Conservation (phyloP, 2,113 vertebrate species). For the Toxostoma redivivum region DNA sequence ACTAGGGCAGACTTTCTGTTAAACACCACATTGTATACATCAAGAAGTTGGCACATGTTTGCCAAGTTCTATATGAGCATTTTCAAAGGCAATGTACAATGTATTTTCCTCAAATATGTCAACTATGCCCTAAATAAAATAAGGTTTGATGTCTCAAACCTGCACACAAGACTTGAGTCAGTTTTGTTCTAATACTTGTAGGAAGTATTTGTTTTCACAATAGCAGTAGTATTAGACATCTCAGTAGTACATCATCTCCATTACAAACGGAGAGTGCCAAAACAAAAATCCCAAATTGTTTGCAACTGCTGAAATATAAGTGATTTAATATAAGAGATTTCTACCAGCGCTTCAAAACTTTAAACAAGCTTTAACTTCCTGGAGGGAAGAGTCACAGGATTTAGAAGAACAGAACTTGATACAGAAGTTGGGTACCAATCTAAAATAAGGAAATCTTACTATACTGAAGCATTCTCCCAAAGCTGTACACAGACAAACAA, state of each 20-base stretch:
- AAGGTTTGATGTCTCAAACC: background rate
- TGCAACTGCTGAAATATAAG: background rate
- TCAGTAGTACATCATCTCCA: background rate
- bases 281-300: background rate
- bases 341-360: background rate
- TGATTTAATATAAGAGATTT: background rate
- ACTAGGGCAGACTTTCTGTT: background rate
- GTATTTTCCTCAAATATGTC: background rate
- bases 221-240: background rate
- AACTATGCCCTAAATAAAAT: background rate
- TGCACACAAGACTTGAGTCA: background rate
- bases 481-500: background rate
- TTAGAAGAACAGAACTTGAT: background rate
- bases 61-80: background rate
- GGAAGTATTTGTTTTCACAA: background rate
- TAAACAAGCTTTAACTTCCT: background rate
- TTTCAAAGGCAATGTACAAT: background rate
- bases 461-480: background rate
- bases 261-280: background rate
- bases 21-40: background rate
- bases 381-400: background rate
- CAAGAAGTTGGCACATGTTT: background rate
- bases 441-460: background rate
- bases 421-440: fast-evolving
- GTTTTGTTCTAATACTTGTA: background rate